phyloP scores from a whole-genome alignment of 1,140 invertebrate genomes.

The Heliconius himera region DNA sequence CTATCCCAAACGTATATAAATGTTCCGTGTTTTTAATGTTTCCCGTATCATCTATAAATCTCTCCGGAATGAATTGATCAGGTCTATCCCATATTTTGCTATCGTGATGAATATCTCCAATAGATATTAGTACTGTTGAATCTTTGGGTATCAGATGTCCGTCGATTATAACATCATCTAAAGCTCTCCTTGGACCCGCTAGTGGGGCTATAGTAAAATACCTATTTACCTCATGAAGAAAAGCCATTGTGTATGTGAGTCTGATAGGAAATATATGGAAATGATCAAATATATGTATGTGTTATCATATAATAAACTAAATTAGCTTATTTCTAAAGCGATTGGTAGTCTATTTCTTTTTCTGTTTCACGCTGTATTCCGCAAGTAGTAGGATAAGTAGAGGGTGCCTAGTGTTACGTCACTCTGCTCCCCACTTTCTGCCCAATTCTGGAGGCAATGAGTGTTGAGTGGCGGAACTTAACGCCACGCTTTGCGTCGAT shows the following conservation, averaged over 20 bases:
- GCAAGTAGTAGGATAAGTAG: no score
- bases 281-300: no score
- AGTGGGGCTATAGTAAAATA: slow-evolving; percentile 84
- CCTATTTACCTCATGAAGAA: slow-evolving; percentile 85
- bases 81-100: slow-evolving; percentile 85
- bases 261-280: not conserved
- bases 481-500: no score
- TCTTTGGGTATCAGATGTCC: slow-evolving; percentile 87
- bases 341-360: no score
- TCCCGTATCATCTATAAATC: slow-evolving; percentile 80
- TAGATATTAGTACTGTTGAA: slow-evolving; percentile 84
- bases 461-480: no score
- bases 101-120: slow-evolving; percentile 85
- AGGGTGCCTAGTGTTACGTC: no score
- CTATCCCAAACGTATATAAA: slow-evolving; percentile 86
- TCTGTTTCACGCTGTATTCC: no score
- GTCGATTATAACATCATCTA: slow-evolving; percentile 82
- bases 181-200: slow-evolving; percentile 85
- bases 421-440: no score
- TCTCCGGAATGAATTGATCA: slow-evolving; percentile 86
- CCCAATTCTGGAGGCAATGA: no score
- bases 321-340: no score
- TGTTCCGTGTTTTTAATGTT: slow-evolving; percentile 79
- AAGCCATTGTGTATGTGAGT: slow-evolving; percentile 83
- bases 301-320: no score